Base-by-base conservation (phyloP, 2,888 invertebrate genomes). In the Cantharis rufa region DNA sequence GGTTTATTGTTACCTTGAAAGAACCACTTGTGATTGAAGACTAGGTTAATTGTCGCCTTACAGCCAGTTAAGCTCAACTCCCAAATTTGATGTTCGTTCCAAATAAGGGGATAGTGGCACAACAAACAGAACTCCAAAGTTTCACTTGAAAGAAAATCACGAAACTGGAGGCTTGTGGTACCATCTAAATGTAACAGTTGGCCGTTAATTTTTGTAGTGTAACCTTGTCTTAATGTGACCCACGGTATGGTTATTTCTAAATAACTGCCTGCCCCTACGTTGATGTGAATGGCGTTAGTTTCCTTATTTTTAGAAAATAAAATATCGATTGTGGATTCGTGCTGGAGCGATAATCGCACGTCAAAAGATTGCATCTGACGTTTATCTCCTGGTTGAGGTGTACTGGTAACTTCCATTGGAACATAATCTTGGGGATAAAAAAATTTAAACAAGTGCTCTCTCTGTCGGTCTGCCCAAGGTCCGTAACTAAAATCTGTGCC, bases 31-130 rank as follows among this genome's bases (percentile, higher is more conserved):
- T 98, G 98, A 80, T 95, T 94, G 87, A 97, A 98, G 76, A 98
- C 95, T 75, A 98, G 92, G 87, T 95, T 95, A 13, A 96, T 94
- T 0, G 97, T 96, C 1, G 97, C 97, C 89, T 98, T 98, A 87
- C 98, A 97, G 0, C 97, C 97, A 0, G 97, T 98, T 80, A 98
- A 89, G 84, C 95, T 94, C 71, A 97, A 90, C 79, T 93, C 93
- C 99, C 99, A 99, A 82, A 96, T 93, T 87, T 99, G 99, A 82
- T 97, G 96, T 81, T 96, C 97, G 88, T 99, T 99, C 98, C 98
- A 99, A 76, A 94, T 92, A 63, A 95, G 90, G 0, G 99, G 99
- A 88, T 98, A 99, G 84, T 95, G 94, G 83, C 95, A 95, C 84
- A 92, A 92, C 2, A 98, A 91, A 75, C 94, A 94, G 88, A 98